Percentiles rank a stretch among this genome's conserved stretches.
Evolutionary conservation across 2,113 vertebrate species (phyloP).

Genomic region (Pomatorhinus ruficollis): DNA sequence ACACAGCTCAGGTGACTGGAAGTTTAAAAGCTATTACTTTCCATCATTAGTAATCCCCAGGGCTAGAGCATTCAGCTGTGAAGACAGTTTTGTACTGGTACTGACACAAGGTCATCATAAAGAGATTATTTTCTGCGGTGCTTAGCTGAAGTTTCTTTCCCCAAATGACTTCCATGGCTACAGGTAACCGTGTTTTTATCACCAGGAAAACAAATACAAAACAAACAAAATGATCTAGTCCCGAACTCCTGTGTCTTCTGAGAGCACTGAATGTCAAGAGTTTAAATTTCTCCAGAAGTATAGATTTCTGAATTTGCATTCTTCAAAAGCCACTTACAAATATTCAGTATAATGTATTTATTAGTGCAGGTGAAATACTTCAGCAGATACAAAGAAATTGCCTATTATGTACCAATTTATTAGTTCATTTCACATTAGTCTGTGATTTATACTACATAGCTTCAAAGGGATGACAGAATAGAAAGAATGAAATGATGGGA

Average conservation of each 20-base stretch:
- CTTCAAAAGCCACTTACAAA: not conserved
- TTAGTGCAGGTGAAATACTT: not conserved
- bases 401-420: slow-evolving; percentile 40
- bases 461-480: not conserved
- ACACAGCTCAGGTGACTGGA: slow-evolving; percentile 15
- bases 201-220: not conserved
- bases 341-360: not conserved
- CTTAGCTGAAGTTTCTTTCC: not conserved
- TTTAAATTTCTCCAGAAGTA: not conserved
- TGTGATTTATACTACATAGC: not conserved
- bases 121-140: slow-evolving; percentile 36
- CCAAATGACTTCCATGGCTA: not conserved
- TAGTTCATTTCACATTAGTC: slow-evolving; percentile 35
- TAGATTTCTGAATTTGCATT: not conserved
- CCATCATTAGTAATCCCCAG: slow-evolving; percentile 39
- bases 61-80: slow-evolving; percentile 47
- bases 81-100: slow-evolving; percentile 25
- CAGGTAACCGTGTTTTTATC: not conserved
- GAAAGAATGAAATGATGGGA: not conserved
- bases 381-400: slow-evolving; percentile 44
- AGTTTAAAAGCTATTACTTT: slow-evolving; percentile 54
- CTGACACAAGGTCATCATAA: slow-evolving; percentile 46
- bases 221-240: not conserved
- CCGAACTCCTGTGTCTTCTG: not conserved
- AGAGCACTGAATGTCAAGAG: not conserved